Conservation (phyloP, 92 coral and sea anemone genomes). For the Pocillopora grandis region DNA sequence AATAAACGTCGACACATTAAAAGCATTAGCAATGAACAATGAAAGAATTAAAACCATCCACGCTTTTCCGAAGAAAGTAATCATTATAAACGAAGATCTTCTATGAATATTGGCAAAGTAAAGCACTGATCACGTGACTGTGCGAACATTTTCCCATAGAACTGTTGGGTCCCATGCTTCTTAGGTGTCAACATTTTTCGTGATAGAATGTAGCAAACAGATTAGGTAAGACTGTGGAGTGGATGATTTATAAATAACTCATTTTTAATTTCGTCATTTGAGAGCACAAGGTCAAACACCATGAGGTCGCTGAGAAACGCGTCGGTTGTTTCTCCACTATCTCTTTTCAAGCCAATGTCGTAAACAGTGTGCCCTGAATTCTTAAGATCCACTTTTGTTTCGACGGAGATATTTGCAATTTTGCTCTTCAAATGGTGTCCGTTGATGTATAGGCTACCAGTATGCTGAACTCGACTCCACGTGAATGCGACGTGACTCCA, state of each 20-base stretch:
- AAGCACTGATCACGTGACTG: no score
- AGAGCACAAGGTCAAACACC: slow-evolving; percentile 9
- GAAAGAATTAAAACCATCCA: no score
- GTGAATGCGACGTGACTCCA: slow-evolving; percentile 24
- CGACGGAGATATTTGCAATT: not conserved
- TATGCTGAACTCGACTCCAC: not conserved
- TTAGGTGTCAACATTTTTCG: no score
- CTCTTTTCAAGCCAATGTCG: slow-evolving; percentile 29
- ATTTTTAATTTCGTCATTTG: not conserved
- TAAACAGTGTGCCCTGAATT: slow-evolving; percentile 5
- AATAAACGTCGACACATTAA: no score
- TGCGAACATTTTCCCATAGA: no score
- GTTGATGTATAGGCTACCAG: not conserved
- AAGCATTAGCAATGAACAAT: no score
- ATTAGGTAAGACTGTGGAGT: not conserved
- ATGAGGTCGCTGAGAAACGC: slow-evolving; percentile 8
- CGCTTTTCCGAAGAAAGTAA: no score
- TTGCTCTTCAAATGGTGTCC: not conserved
- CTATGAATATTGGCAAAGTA: no score
- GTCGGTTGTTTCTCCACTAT: not conserved
- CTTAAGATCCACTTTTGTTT: not conserved
- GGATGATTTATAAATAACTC: not conserved
- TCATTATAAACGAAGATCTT: no score
- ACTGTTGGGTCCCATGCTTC: no score
- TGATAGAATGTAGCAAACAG: no score